These are phyloP conservation scores for Taenaris catops DNA, from an alignment of 2,888 invertebrate species.

Conservation along the genomic window DNA sequence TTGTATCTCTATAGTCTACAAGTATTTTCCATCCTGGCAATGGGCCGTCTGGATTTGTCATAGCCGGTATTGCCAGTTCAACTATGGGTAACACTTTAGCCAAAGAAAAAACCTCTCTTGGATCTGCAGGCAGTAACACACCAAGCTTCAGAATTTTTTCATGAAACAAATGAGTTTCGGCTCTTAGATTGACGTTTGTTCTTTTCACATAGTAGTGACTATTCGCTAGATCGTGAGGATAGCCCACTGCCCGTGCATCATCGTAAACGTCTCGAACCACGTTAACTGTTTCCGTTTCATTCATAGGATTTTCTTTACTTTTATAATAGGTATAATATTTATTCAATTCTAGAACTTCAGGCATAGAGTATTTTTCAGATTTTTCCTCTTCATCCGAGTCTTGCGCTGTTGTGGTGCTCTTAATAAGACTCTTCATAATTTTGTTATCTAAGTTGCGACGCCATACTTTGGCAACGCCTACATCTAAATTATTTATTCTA, in stretches of 20 bases:
- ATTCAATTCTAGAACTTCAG: constrained; percentile 42
- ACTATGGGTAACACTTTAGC: constrained; percentile 85
- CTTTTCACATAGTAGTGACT: constrained; percentile 59
- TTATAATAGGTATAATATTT: constrained; percentile 53
- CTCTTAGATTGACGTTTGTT: constrained; percentile 58
- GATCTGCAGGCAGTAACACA: constrained; percentile 82
- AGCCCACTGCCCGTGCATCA: constrained; percentile 48
- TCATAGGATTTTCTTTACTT: constrained; percentile 41
- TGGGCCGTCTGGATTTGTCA: constrained; percentile 79
- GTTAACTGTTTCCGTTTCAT: constrained; percentile 38
- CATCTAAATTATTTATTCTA: constrained; percentile 31
- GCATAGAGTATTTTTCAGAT: constrained; percentile 37
- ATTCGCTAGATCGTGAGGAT: constrained; percentile 55
- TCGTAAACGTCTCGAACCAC: constrained; percentile 38
- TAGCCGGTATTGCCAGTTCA: constrained; percentile 82
- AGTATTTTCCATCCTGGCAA: constrained; percentile 85
- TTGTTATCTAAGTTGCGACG: constrained; percentile 39
- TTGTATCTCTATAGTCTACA: constrained; percentile 85
- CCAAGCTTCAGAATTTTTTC: constrained; percentile 80
- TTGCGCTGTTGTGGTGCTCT: constrained; percentile 39
- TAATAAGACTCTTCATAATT: constrained; percentile 34
- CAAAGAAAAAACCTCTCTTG: constrained; percentile 81
- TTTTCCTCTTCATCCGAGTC: constrained; percentile 47
- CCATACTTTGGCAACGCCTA: constrained; percentile 38
- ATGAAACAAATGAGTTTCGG: constrained; percentile 51